These are phyloP conservation scores for Drosophila rubida DNA, from an alignment of 2,888 invertebrate species.

Conservation along the genomic window DNA sequence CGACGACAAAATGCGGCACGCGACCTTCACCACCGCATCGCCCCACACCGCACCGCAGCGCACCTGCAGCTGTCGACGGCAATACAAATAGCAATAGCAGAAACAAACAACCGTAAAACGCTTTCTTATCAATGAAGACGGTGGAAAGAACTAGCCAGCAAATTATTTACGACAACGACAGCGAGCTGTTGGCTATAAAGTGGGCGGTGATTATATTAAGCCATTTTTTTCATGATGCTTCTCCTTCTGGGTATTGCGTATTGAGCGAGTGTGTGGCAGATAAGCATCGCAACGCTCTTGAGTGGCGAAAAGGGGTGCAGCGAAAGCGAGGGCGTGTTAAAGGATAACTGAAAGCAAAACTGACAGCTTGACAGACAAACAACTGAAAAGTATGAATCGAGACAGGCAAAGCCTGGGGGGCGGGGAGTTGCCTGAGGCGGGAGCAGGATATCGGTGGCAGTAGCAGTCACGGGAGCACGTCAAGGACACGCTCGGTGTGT, in stretches of 20 bases:
- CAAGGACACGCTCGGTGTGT: conserved; percentile 33
- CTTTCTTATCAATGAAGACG: conserved; percentile 57
- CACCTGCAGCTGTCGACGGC: conserved; percentile 47
- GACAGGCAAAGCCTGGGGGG: neutral
- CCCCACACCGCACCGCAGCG: too few species aligned
- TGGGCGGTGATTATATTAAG: conserved; percentile 39
- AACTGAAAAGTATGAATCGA: conserved; percentile 10
- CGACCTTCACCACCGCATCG: conserved; percentile 54
- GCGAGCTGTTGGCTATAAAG: conserved; percentile 28
- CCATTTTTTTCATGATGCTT: conserved; percentile 10
- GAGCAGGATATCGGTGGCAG: conserved; percentile 9
- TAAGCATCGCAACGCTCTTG: conserved; percentile 34
- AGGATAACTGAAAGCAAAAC: conserved; percentile 17
- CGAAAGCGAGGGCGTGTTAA: neutral
- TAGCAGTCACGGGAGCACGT: conserved; percentile 2
- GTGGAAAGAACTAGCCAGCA: conserved; percentile 42
- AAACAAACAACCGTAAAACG: conserved; percentile 43
- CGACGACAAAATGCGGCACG: conserved; percentile 45
- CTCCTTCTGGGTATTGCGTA: conserved; percentile 3
- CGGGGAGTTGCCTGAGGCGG: neutral
- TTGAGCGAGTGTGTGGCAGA: conserved; percentile 13
- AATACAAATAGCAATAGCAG: conserved; percentile 19
- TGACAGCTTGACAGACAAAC: conserved; percentile 24
- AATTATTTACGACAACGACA: conserved; percentile 50
- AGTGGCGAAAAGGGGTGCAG: neutral